A percentile compares a stretch with the other conserved stretches of the same genome.
Evolutionary conservation across 2,113 vertebrate species (phyloP).

Genomic region (Chascanopsetta lugubris): DNA sequence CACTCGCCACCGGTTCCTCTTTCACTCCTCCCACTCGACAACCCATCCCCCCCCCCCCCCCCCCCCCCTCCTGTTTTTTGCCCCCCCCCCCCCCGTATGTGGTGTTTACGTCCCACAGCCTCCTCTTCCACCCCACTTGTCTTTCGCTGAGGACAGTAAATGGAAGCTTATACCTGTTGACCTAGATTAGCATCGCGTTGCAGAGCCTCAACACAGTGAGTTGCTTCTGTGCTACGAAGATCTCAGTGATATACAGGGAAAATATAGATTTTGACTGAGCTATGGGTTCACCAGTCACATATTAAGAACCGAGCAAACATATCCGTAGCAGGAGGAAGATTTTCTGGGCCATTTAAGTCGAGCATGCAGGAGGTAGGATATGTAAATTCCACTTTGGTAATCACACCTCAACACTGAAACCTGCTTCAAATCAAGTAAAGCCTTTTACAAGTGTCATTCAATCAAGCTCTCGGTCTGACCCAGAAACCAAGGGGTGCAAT

Average conservation of each 20-base stretch:
- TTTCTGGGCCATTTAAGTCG: too few species aligned
- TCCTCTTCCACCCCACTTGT: slow-evolving; percentile 57
- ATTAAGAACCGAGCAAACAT: too few species aligned
- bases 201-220: slow-evolving; percentile 2
- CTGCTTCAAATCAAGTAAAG: too few species aligned
- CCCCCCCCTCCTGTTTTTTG: slow-evolving; percentile 52
- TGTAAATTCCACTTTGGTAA: too few species aligned
- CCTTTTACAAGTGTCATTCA: too few species aligned
- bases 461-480: too few species aligned
- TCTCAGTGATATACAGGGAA: slow-evolving; percentile 2
- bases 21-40: slow-evolving; percentile 4
- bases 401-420: too few species aligned
- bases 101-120: slow-evolving; percentile 34
- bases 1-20: slow-evolving; percentile 7
- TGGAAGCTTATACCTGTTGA: slow-evolving; percentile 57
- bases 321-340: too few species aligned
- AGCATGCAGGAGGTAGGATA: too few species aligned
- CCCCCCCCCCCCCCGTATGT: slow-evolving; percentile 19
- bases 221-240: slow-evolving; percentile 4
- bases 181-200: slow-evolving; percentile 53
- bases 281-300: neutral
- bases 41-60: slow-evolving; percentile 40
- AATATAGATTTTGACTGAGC: neutral
- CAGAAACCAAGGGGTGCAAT: too few species aligned
- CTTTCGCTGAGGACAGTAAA: slow-evolving; percentile 41